Evolutionary conservation across 92 coral and sea anemone species (phyloP), one percentile per base, ranked within the genome.

Genomic region (Actinostola sp.): DNA sequence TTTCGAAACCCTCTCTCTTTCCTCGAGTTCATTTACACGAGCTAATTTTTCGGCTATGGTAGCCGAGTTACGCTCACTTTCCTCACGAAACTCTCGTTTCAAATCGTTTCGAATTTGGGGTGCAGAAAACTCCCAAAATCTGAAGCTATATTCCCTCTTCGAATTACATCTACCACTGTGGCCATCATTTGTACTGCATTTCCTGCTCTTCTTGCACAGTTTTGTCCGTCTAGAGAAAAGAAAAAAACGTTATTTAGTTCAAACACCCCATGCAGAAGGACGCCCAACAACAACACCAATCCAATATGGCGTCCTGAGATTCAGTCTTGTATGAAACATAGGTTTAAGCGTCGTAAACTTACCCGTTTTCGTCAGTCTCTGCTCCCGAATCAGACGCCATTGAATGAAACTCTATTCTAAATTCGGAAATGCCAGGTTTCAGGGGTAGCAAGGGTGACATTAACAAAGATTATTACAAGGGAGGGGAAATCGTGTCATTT

Each of bases 161-260:
- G 24, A 17, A 19, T 52, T 17, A 52, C 59, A 52, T 24, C 16
- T 17, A 17, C 12, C 59, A 5, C 12, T 9, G 59, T 52, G 59
- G 6, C 28, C 28, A 17, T 17, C 16, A 9, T 52, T 6, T 24
- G 5, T 52, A 52, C 24, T 17, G 16, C 59, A 52, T 24, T 17
- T 17, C 23, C 28, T 52, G 16, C 59, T 52, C 28, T 52, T 52
- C 24, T 24, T 52, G 59, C 59, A 52, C 59, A 52, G 16, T 24
- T 8, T 24, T 24, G 10, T 5, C 8, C 16, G 8, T 9, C 59
- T 52, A 24, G 8, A 24, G 28, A 52, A 52, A 52, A 17, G 24
- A 52, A 24, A 24, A 24, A 43, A 43, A 43, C 11, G 17, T 17
- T 17, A 9, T 43, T 17, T 10, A 43, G 17, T n/a, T n/a, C n/a